Evolutionary conservation across 2,797 vertebrate genomes (phyloP).

Genomic region (Macroramphosus scolopax): DNA sequence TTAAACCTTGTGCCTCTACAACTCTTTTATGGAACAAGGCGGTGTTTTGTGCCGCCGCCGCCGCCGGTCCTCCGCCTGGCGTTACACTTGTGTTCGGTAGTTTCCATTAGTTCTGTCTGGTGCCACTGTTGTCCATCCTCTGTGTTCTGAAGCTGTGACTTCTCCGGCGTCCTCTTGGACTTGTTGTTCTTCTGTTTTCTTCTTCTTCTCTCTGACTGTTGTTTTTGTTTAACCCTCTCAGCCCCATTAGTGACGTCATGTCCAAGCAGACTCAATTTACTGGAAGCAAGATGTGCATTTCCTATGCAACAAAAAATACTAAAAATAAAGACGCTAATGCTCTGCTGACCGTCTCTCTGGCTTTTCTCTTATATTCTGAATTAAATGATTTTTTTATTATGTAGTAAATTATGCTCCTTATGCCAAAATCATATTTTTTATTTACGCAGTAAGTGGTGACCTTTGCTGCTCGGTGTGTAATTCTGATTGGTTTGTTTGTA

Average conservation of each 20-base stretch:
- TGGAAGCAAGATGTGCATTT: conserved; percentile 99
- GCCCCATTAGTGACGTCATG: conserved; percentile 91
- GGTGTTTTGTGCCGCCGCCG: conserved; percentile 62
- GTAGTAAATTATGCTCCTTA: too few relatives aligned
- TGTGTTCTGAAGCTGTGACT: conserved; percentile 51
- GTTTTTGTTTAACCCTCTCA: conserved; percentile 83
- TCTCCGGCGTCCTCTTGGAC: not conserved
- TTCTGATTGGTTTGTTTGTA: too few relatives aligned
- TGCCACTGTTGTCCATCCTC: conserved; percentile 84
- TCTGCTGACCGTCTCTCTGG: conserved; percentile 37
- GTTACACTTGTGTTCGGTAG: conserved; percentile 78
- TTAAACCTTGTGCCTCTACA: conserved; percentile 82
- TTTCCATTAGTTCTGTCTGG: conserved; percentile 84
- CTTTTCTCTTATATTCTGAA: too few relatives aligned
- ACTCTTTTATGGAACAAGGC: conserved; percentile 87
- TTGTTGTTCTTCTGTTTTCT: not conserved
- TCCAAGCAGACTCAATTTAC: conserved; percentile 93
- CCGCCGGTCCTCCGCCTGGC: conserved; percentile 50
- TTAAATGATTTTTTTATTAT: too few relatives aligned
- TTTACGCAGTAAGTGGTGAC: too few relatives aligned
- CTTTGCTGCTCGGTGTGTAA: too few relatives aligned
- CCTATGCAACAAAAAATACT: conserved; percentile 96
- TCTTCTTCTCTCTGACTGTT: conserved; percentile 25
- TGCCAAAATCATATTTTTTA: too few relatives aligned
- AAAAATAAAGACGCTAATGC: conserved; percentile 96